Evolutionary conservation across 1,140 invertebrate genomes (phyloP).

Genomic region (Aradophagus sp.): DNA sequence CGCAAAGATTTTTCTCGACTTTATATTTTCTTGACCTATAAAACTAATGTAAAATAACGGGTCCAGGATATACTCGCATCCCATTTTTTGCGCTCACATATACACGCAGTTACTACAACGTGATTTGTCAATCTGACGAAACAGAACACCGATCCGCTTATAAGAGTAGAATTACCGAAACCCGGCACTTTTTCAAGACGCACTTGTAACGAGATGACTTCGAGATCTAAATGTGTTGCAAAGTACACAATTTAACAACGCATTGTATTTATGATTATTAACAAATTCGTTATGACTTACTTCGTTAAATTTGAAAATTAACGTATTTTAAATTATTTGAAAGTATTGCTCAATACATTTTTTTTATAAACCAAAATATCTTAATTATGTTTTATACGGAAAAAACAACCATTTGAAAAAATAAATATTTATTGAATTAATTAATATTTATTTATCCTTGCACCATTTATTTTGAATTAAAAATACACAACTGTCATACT

Average conservation of each 20-base stretch:
- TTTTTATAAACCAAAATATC: too few species aligned
- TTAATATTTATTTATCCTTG: slow-evolving; percentile 46
- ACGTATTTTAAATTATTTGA: too few species aligned
- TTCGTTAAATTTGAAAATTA: too few species aligned
- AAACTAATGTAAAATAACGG: slow-evolving; percentile 27
- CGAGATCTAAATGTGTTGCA: slow-evolving; percentile 9
- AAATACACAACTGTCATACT: slow-evolving; percentile 25
- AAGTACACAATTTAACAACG: slow-evolving; percentile 16
- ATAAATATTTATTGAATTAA: too few species aligned
- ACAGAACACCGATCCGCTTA: slow-evolving; percentile 70
- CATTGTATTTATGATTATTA: slow-evolving; percentile 3
- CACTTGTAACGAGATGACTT: slow-evolving; percentile 33
- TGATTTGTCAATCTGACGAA: slow-evolving; percentile 62
- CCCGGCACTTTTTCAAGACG: slow-evolving; percentile 48
- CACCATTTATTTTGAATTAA: slow-evolving; percentile 26
- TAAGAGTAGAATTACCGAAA: slow-evolving; percentile 67
- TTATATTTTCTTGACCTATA: slow-evolving; percentile 34
- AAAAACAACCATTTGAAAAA: too few species aligned
- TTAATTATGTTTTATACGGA: too few species aligned
- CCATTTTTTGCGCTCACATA: slow-evolving; percentile 15
- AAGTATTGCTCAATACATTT: too few species aligned
- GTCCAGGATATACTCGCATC: slow-evolving; percentile 22
- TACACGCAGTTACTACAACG: slow-evolving; percentile 23
- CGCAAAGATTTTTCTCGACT: slow-evolving; percentile 12
- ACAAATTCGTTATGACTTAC: too few species aligned